Conservation (phyloP, 2,113 vertebrate genomes). For the Planiliza haematocheilus region DNA sequence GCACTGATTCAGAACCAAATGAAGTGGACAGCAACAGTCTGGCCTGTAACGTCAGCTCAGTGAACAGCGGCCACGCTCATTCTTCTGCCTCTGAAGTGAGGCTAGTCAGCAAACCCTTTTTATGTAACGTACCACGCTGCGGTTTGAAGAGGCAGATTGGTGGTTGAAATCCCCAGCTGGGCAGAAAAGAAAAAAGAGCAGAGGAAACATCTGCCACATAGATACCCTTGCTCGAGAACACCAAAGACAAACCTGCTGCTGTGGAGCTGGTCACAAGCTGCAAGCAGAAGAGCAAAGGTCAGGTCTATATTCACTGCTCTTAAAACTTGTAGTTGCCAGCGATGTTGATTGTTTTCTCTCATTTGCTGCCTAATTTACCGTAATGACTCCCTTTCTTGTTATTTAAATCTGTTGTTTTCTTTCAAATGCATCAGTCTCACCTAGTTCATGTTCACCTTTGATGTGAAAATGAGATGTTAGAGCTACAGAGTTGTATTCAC, state of each 20-base stretch:
- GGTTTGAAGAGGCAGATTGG: constrained; percentile 22
- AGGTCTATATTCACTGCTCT: constrained; percentile 1
- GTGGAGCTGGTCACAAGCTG: constrained; percentile 1
- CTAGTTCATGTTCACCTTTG: not conserved
- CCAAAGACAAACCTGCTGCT: constrained; percentile 12
- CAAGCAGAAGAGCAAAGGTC: constrained; percentile 18
- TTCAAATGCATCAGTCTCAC: constrained; percentile 8
- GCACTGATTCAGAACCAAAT: constrained; percentile 65
- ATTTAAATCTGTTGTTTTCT: too few species aligned
- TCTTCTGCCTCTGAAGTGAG: constrained; percentile 27
- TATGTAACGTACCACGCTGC: constrained; percentile 41
- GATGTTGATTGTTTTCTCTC: not conserved
- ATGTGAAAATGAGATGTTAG: constrained; percentile 24
- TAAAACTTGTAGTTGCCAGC: not conserved
- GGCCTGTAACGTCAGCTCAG: constrained; percentile 38
- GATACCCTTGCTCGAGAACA: constrained; percentile 16
- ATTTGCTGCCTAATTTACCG: not conserved
- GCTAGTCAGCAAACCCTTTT: constrained; percentile 35
- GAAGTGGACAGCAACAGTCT: constrained; percentile 65
- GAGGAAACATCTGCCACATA: constrained; percentile 33
- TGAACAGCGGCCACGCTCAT: constrained; percentile 29
- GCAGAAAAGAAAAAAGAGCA: constrained; percentile 1
- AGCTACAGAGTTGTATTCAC: constrained; percentile 1
- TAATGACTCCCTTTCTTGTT: not conserved
- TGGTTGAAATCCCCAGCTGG: constrained; percentile 41